Conservation (phyloP, 2,888 invertebrate species). For the Drosophila emarginata region DNA sequence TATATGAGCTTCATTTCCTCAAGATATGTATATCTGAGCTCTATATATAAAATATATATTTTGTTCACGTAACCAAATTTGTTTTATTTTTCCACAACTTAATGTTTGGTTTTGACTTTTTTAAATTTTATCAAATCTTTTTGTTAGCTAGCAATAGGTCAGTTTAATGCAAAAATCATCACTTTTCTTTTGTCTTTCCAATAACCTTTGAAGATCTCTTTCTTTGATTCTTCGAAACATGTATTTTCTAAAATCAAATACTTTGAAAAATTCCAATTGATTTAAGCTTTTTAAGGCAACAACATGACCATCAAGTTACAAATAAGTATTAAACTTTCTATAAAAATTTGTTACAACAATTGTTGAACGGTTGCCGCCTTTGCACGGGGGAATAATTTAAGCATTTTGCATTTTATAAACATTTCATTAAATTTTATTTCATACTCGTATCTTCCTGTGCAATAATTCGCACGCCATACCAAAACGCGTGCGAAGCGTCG, state of each 20-base stretch:
- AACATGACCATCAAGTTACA: background rate
- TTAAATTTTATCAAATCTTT: too few species aligned
- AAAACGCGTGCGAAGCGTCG: conserved; percentile 71
- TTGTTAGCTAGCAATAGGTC: too few species aligned
- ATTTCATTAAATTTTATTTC: conserved; percentile 78
- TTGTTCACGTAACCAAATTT: too few species aligned
- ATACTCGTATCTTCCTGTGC: conserved; percentile 70
- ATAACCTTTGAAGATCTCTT: too few species aligned
- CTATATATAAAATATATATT: too few species aligned
- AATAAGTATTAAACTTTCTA: background rate
- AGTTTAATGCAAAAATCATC: too few species aligned
- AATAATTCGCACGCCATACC: conserved; percentile 77
- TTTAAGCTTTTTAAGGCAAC: background rate
- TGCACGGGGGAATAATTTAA: conserved; percentile 19
- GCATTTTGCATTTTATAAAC: conserved; percentile 73
- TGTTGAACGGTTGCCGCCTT: background rate
- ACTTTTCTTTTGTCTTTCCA: too few species aligned
- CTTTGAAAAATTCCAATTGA: background rate
- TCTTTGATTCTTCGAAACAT: too few species aligned
- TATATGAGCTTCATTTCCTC: too few species aligned
- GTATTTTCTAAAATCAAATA: background rate
- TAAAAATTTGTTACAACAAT: background rate
- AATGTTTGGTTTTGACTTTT: too few species aligned
- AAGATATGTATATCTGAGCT: too few species aligned
- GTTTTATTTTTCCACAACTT: too few species aligned